Evolutionary conservation across 2,113 vertebrate genomes (phyloP).

Genomic region (Scalopus aquaticus): DNA sequence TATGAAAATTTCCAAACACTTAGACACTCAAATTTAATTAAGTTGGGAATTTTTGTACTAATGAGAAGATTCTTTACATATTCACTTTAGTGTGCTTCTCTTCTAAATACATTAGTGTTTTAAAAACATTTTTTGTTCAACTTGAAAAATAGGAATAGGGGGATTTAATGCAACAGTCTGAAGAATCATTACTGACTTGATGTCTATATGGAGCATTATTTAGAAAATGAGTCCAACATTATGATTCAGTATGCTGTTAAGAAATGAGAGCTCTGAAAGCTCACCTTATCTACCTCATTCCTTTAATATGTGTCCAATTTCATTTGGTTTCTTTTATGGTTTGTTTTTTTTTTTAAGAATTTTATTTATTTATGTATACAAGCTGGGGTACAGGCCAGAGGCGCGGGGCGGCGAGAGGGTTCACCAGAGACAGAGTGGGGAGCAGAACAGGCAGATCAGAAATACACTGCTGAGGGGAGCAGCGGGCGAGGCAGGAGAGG

Average conservation of each 20-base stretch:
- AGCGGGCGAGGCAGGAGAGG: too few relatives aligned
- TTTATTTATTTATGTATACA: too few relatives aligned
- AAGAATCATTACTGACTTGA: slow-evolving; percentile 42
- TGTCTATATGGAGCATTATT: neutral
- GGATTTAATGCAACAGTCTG: neutral
- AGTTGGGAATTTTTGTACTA: neutral
- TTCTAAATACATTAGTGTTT: neutral
- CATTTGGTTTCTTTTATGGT: slow-evolving; percentile 8
- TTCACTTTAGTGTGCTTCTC: neutral
- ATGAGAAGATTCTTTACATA: slow-evolving; percentile 2
- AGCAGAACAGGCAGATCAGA: too few relatives aligned
- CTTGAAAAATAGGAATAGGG: neutral
- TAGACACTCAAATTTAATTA: slow-evolving; percentile 1
- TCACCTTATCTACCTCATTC: neutral
- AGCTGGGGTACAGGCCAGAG: too few relatives aligned
- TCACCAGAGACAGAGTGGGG: too few relatives aligned
- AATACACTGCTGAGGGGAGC: too few relatives aligned
- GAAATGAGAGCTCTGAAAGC: neutral
- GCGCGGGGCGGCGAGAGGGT: too few relatives aligned
- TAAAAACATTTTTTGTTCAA: neutral
- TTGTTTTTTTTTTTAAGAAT: too few relatives aligned
- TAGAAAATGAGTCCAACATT: slow-evolving; percentile 43
- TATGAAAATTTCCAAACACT: slow-evolving; percentile 27
- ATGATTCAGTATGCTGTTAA: neutral
- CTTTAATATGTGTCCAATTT: slow-evolving; percentile 3